Evolutionary conservation across 1,140 invertebrate genomes (phyloP).

Genomic region (Ceratina calcarata): DNA sequence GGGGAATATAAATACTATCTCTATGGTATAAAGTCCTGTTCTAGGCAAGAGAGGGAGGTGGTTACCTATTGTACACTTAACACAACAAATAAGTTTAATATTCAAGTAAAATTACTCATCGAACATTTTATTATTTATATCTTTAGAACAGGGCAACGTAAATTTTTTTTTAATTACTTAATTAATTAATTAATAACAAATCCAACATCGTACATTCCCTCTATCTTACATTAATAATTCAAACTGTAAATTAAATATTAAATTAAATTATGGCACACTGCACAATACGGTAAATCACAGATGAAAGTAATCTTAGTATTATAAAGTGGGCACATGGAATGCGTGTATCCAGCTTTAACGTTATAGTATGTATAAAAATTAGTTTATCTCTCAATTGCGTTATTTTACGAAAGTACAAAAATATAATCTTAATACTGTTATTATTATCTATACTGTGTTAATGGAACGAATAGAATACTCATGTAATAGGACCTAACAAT

Average conservation of each 20-base stretch:
- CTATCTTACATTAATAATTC: background rate
- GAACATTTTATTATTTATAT: too few species aligned
- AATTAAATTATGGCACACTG: constrained; percentile 21
- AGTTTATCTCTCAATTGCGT: constrained; percentile 9
- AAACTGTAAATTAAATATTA: background rate
- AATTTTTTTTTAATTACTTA: background rate
- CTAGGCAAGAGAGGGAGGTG: too few species aligned
- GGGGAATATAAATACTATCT: too few species aligned
- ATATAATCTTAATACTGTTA: constrained; percentile 15
- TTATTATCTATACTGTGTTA: constrained; percentile 15
- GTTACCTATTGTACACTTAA: too few species aligned
- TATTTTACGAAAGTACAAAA: constrained; percentile 39
- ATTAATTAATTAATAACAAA: background rate
- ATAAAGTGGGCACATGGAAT: background rate
- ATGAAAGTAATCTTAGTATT: background rate
- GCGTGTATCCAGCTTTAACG: constrained; percentile 3
- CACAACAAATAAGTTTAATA: too few species aligned
- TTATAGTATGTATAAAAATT: constrained; percentile 19
- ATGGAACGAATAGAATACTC: constrained; percentile 27
- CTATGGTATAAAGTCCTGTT: too few species aligned
- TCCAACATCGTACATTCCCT: background rate
- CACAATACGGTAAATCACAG: constrained; percentile 11
- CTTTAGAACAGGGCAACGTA: too few species aligned
- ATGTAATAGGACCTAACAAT: background rate
- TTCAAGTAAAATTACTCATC: too few species aligned